Conservation (phyloP, 2,113 vertebrate species). For the Columbina picui region DNA sequence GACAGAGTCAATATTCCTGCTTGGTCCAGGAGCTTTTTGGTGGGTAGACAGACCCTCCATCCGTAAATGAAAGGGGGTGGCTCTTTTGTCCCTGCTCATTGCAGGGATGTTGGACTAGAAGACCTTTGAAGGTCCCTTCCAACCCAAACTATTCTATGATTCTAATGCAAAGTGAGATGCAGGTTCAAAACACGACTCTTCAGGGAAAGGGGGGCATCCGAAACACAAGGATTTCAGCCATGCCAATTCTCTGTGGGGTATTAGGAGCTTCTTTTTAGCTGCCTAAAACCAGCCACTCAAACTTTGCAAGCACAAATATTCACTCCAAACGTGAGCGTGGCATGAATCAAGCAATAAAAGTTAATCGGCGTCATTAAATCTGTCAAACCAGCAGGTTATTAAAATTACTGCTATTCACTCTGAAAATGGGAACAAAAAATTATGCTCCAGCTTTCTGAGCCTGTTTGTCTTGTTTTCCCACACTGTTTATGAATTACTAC, state of each 20-base stretch:
- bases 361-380: slow-evolving; percentile 61
- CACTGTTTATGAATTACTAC: slow-evolving; percentile 59
- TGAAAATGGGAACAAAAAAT: slow-evolving; percentile 69
- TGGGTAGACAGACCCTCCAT: not conserved
- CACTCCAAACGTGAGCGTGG: not conserved
- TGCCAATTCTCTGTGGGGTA: not conserved
- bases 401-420: slow-evolving; percentile 54
- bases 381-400: slow-evolving; percentile 65
- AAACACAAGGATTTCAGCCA: not conserved
- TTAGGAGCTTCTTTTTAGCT: not conserved
- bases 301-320: slow-evolving; percentile 19
- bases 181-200: accelerated
- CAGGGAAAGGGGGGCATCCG: not conserved
- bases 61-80: too few relatives aligned
- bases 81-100: too few relatives aligned
- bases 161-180: not conserved
- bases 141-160: too few relatives aligned
- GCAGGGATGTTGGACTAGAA: too few relatives aligned
- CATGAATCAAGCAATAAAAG: slow-evolving; percentile 38
- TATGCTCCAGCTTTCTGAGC: slow-evolving; percentile 8
- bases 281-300: slow-evolving; percentile 5
- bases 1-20: not conserved
- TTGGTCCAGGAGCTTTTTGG: not conserved
- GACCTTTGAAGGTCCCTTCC: too few relatives aligned
- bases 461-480: slow-evolving; percentile 44